Base-by-base conservation (phyloP, 2,888 invertebrate species). In the Fabriciana adippe region DNA sequence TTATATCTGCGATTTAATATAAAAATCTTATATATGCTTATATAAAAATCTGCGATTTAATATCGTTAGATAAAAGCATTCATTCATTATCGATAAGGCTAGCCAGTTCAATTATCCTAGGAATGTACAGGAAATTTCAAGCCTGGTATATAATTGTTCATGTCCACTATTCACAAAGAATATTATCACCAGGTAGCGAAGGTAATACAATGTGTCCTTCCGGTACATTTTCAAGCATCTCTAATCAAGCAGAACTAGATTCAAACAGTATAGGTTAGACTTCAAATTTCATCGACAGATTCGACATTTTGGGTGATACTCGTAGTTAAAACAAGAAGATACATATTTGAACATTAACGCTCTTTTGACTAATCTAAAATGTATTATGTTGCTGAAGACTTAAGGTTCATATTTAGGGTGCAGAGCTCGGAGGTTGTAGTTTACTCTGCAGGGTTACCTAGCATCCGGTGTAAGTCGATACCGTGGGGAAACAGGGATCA, bases 111-210 rank as follows among this genome's bases (percentile, higher is more conserved):
- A 62, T 67, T 70, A 74, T 84, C 81, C 71, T 70, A 77, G 84
- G 88, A 90, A 89, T 90, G 86, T 85, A 84, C 85, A 60, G 83
- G 86, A 82, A 85, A 82, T 77, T 76, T 72, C 71, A 69, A 77
- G 75, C 76, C 78, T 74, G 78, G 78, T 78, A 79, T 79, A 74
- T 76, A 74, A 88, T 88, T 89, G 87, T 86, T 81, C 81, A 78
- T 81, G 81, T 79, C 81, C 80, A 81, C 81, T 78, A 77, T 81
- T 81, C 80, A 89, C 89, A 88, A 88, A 85, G 82, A 82, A 83
- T 81, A 88, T 89, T 88, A 90, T 88, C 90, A 89, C 90, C 92
- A 92, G 92, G 92, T 92, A 92, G 89, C 85, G 80, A 85, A 86
- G 81, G 81, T 81, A 81, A 84, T 76, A 86, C 87, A 90, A 88